Evolutionary conservation across 2,888 invertebrate species (phyloP).

Genomic region (Aphodius sticticus): DNA sequence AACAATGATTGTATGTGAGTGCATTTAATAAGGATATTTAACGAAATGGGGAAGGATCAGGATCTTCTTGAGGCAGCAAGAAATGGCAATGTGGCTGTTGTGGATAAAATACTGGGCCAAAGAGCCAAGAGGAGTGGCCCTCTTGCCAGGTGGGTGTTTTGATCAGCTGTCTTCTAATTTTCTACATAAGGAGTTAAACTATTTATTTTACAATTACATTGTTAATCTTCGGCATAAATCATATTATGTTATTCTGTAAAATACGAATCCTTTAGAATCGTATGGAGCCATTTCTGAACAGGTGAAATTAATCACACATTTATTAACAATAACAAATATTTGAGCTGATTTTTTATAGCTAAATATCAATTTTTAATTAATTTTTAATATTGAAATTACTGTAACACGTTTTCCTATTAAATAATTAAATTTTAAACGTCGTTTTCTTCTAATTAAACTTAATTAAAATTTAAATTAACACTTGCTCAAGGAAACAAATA

Average conservation of each 20-base stretch:
- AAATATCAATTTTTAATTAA: not conserved
- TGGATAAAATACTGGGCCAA: conserved; percentile 90
- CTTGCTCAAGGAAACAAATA: not conserved
- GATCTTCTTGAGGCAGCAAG: conserved; percentile 95
- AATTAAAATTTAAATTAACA: not conserved
- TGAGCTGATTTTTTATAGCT: not conserved
- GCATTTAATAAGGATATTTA: conserved; percentile 51
- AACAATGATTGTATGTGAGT: conserved; percentile 53
- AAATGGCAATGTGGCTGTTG: conserved; percentile 86
- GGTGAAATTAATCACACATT: not conserved
- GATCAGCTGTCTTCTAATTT: conserved; percentile 50
- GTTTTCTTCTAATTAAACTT: not conserved
- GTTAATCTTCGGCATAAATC: not conserved
- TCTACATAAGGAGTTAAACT: not conserved
- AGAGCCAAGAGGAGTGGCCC: conserved; percentile 93
- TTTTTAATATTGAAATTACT: not conserved
- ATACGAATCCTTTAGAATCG: not conserved
- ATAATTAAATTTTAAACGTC: not conserved
- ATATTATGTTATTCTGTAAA: not conserved
- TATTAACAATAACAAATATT: not conserved
- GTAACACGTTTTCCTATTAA: not conserved
- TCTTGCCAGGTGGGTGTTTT: conserved; percentile 81
- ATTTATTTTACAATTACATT: conserved; percentile 5
- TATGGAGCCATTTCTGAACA: not conserved
- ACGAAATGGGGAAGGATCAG: conserved; percentile 94